Evolutionary conservation across 1,140 invertebrate genomes (phyloP), one percentile per base, ranked within the genome.

Genomic region (Pantala flavescens): DNA sequence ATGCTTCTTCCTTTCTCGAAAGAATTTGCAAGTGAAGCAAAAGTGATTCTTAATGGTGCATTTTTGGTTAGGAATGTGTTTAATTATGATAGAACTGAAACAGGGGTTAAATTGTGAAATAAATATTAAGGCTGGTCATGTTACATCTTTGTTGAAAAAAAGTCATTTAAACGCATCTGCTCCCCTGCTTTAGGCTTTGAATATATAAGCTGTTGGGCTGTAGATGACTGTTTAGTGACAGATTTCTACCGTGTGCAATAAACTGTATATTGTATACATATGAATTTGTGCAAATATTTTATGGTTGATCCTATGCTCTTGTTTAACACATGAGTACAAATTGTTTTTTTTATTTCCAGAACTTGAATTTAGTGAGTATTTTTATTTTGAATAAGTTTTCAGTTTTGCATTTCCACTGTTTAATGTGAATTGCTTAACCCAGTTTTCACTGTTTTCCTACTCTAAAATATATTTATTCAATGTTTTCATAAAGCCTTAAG

Each of bases 161-260:
- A 63, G 49, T 63, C 49, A 63, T 63, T 63, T 63, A 63, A 63
- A 63, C 49, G 49, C 49, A 63, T 63, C 49, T 63, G 49, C 49
- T 63, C 49, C 49, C 49, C 49, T 63, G 49, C 49, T 63, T 63
- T 19, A 63, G n/a, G 49, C 49, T 63, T 63, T 63, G 14, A 63
- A 63, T 63, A 63, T 63, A 63, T 21, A 63, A 63, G 49, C 49
- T 63, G 16, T 63, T 21, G n/a, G 49, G 49, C 14, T 63, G 49
- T 63, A 63, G 49, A 21, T 63, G 49, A 14, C 28, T 36, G 49
- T 63, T 63, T 63, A 7, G 12, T 63, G 49, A 63, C 49, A 63
- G 14, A 19, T 63, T 63, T 63, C 14, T 63, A 63, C n/a, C 5
- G 49, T 63, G 49, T 63, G 49, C 49, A 63, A 63, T 21, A 63